Evolutionary conservation across 2,113 vertebrate species (phyloP).

Genomic region (Pimephales promelas): DNA sequence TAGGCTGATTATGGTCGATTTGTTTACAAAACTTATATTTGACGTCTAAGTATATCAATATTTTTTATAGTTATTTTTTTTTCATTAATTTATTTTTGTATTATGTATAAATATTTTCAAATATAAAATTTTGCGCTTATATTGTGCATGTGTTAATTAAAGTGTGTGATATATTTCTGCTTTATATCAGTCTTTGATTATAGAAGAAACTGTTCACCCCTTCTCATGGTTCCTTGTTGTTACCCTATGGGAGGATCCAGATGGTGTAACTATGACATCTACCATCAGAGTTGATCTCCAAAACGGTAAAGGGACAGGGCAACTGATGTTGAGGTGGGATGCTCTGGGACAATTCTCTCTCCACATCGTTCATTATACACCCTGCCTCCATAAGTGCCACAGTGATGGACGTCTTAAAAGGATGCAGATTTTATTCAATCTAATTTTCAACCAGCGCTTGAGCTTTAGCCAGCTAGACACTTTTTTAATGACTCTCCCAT

Average conservation of each 20-base stretch:
- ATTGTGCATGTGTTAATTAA: not conserved
- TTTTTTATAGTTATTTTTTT: not conserved
- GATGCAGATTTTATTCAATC: constrained; percentile 78
- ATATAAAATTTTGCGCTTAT: not conserved
- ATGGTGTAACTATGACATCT: not conserved
- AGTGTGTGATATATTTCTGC: not conserved
- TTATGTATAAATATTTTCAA: too few species aligned
- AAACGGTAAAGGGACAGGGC: not conserved
- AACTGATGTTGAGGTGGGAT: not conserved
- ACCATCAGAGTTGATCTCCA: not conserved
- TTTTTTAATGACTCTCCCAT: constrained; percentile 75
- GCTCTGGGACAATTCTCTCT: not conserved
- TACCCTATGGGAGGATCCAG: not conserved
- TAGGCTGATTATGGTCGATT: too few species aligned
- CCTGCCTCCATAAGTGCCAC: constrained; percentile 58
- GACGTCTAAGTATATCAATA: not conserved
- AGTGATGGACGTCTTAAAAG: constrained; percentile 62
- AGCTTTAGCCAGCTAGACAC: constrained; percentile 73
- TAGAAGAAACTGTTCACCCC: not conserved
- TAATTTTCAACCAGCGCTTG: constrained; percentile 66
- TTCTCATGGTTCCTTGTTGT: not conserved
- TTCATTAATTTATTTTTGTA: too few species aligned
- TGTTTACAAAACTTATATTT: too few species aligned
- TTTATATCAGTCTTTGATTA: not conserved
- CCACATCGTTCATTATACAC: constrained; percentile 50